Percentiles rank a stretch among this genome's conserved stretches.
Conservation (phyloP, 2,888 invertebrate species). For the Cancer borealis region DNA sequence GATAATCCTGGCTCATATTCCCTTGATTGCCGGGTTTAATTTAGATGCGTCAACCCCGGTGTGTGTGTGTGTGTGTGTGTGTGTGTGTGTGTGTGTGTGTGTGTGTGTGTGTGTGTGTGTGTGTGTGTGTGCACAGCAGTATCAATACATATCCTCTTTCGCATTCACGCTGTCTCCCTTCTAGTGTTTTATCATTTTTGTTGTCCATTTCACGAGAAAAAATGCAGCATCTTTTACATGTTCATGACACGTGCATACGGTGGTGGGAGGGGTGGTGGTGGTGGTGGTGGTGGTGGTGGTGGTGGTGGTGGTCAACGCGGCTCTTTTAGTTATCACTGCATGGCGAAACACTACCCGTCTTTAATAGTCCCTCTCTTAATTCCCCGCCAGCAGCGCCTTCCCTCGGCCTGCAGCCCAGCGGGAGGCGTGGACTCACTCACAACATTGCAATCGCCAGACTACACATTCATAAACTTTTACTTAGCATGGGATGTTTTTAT, state of each 20-base stretch:
- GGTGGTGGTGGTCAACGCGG: too few relatives aligned
- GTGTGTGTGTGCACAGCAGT: conserved; percentile 50
- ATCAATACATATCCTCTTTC: conserved; percentile 3
- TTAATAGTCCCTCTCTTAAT: not conserved
- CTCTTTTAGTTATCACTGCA: not conserved
- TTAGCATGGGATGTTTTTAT: too few relatives aligned
- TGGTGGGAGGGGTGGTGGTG: too few relatives aligned
- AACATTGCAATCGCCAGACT: too few relatives aligned
- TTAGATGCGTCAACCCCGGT: conserved; percentile 51
- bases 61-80: conserved; percentile 52
- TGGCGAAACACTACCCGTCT: not conserved
- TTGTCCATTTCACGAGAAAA: not conserved
- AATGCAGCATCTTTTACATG: not conserved
- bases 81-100: conserved; percentile 59
- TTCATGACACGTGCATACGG: too few relatives aligned
- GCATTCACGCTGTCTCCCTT: not conserved
- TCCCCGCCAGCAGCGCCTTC: not conserved
- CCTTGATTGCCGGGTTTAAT: conserved; percentile 59
- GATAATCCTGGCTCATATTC: conserved; percentile 63
- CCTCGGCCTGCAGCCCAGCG: too few relatives aligned
- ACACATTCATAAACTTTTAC: too few relatives aligned
- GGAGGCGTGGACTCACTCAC: too few relatives aligned
- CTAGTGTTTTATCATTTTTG: not conserved
- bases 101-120: conserved; percentile 52
- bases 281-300: too few relatives aligned